phyloP scores from a whole-genome alignment of 2,113 vertebrate species.

The Potamarius usumacintae region DNA sequence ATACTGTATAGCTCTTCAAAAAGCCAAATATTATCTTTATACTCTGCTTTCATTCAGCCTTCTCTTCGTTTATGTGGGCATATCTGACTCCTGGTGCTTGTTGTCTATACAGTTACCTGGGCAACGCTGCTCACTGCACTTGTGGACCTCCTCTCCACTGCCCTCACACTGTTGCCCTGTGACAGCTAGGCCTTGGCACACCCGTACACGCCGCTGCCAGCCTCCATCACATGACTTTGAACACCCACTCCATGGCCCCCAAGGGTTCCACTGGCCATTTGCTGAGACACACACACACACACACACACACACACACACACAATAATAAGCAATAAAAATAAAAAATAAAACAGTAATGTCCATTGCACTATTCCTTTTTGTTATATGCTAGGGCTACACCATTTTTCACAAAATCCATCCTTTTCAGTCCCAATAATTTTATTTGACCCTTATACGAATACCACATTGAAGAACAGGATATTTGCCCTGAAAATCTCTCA shows the following conservation, averaged over 20 bases:
- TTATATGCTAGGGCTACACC: not conserved
- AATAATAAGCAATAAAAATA: not conserved
- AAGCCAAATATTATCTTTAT: constrained; percentile 41
- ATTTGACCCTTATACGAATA: constrained; percentile 38
- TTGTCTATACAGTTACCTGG: constrained; percentile 80
- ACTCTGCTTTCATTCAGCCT: constrained; percentile 46
- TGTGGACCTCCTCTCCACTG: constrained; percentile 85
- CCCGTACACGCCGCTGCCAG: constrained; percentile 87
- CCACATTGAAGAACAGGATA: constrained; percentile 26
- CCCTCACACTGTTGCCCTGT: constrained; percentile 94
- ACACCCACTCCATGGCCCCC: constrained; percentile 97
- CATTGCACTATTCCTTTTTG: constrained; percentile 12
- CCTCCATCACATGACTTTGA: constrained; percentile 96
- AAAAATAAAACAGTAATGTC: not conserved
- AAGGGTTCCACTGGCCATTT: constrained; percentile 98
- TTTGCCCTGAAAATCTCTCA: constrained; percentile 28
- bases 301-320: not conserved
- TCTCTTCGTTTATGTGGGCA: constrained; percentile 29
- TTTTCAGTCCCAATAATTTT: constrained; percentile 31
- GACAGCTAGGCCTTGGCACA: constrained; percentile 85
- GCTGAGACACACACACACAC: constrained; percentile 69
- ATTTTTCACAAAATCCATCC: constrained; percentile 10
- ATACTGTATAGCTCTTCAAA: constrained; percentile 41
- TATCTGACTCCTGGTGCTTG: constrained; percentile 46
- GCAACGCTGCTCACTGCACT: constrained; percentile 94